Percentiles rank a stretch among this genome's conserved stretches.
Evolutionary conservation across 2,888 invertebrate genomes (phyloP).

Genomic region (Melanostoma scalare): DNA sequence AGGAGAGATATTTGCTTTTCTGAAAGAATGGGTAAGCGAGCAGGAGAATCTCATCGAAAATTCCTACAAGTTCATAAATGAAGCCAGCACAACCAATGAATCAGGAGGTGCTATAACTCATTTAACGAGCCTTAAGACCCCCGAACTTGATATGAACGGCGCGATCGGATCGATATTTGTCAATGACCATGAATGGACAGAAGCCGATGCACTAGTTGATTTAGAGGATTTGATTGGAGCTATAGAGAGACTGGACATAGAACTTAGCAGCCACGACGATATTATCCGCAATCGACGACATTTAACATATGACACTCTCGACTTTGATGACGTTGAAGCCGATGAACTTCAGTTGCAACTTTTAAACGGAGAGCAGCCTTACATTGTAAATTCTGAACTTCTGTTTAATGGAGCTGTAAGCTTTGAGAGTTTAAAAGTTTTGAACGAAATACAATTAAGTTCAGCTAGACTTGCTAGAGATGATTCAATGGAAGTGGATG

Average conservation of each 20-base stretch:
- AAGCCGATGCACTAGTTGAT: conserved; percentile 75
- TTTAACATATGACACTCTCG: conserved; percentile 75
- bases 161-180: conserved; percentile 76
- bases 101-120: conserved; percentile 33
- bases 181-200: conserved; percentile 77
- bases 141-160: conserved; percentile 75
- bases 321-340: conserved; percentile 76
- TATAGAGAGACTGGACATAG: conserved; percentile 75
- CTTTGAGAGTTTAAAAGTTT: conserved; percentile 75
- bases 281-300: conserved; percentile 32
- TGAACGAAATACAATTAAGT: conserved; percentile 60
- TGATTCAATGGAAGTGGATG: conserved; percentile 69
- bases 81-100: background rate
- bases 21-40: conserved; percentile 77
- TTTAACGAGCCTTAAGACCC: conserved; percentile 73
- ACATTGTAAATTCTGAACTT: conserved; percentile 76
- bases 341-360: conserved; percentile 77
- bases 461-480: conserved; percentile 43
- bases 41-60: conserved; percentile 76
- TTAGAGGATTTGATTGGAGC: conserved; percentile 75
- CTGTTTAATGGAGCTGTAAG: conserved; percentile 76
- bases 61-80: conserved; percentile 71
- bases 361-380: conserved; percentile 78
- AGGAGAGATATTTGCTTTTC: conserved; percentile 77
- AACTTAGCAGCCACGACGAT: conserved; percentile 58